Base-by-base conservation (phyloP, 1,140 invertebrate species). In the Habropoda laboriosa region DNA sequence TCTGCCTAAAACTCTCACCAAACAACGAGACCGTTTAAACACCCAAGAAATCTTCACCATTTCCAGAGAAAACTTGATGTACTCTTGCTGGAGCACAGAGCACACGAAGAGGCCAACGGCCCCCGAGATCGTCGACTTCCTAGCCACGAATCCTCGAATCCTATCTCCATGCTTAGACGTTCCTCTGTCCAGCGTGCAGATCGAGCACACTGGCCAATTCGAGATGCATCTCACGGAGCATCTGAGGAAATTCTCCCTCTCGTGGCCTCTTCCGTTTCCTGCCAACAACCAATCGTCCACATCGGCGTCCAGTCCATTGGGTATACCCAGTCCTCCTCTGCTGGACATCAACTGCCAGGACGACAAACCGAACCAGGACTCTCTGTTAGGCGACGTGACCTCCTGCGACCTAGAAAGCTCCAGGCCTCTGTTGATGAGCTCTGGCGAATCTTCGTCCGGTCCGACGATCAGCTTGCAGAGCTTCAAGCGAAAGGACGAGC, bases 101-200 rank as follows among this genome's bases (percentile, higher is more conserved):
- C 92, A 94, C n/a, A 94, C 94, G 40, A 94, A 95, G 77, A 94
- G 97, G 3, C 96, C 97, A 4, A 94, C 94, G 12, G 96, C 97
- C 0, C 94, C 94, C 0, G 96, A 97, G 90, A 95, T 98, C 42
- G 96, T 97, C 0, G 97, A 97, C 73, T 96, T 96, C 80, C 93
- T 98, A 35, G 95, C 95, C 0, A 96, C 95, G 80, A 95, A 96
- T 90, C 95, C 96, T 8, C 94, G 95, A n/a, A 94, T 98, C 10
- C 92, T 98, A 21, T 92, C 94, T 7, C 97, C 97, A 0, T 97
- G 96, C 87, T 91, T 98, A 4, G 97, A 98, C 88, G 94, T 96
- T 27, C 97, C 97, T 0, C 88, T 95, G 7, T 93, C 96, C 1
- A 96, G 96, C 64, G 95, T 97, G 0, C 95, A 96, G 85, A 92